Base-by-base conservation (phyloP, 2,113 vertebrate species). In the Donacobius atricapilla region DNA sequence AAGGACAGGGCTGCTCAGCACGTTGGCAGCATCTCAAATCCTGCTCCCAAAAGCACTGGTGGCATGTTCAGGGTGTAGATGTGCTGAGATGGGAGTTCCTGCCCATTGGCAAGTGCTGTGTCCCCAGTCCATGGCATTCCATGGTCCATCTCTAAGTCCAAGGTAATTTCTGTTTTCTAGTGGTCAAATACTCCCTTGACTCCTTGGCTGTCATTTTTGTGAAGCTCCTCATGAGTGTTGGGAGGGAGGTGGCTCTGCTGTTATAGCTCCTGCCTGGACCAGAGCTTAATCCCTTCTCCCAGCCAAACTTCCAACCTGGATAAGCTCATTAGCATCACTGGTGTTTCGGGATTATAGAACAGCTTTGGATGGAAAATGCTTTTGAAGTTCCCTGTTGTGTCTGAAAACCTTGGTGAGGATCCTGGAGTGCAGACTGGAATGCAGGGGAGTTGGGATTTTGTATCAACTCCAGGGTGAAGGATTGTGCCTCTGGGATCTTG, bases 81-180 rank as follows among this genome's bases (percentile, higher is more conserved):
- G 40, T 42, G 60, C 53, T 7, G 4, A 22, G 53, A 3, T 0
- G 17, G 68, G 33, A 11, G 0, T 14, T 70, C 40, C 58, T 93
- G 33, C 48, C 53, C 0, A 0, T 44, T 65, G 39, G 69, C 37
- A 53, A 45, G 7, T 40, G 54, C n/a, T 2, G 27, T 73, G 78
- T 45, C 42, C 15, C 50, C 5, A 20, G 2, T n/a, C 73, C 40
- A 0, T 65, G 54, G 27, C 8, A 5, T 54, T 60, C 39, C 42
- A 31, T 53, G 50, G 18, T 42, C 42, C 35, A 3, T n/a, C 50
- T 65, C 8, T 1, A 14, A 31, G 31, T 17, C 22, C 39, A 15
- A 21, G 54, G 47, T 37, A 2, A 5, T 22, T 63, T 56, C 45
- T 70, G 19, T 18, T 73, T 57, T 18, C 37, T 45, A 1, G 27